These are phyloP conservation scores for Pachypsylla venusta DNA, from an alignment of 1,140 invertebrate genomes.

Conservation along the genomic window DNA sequence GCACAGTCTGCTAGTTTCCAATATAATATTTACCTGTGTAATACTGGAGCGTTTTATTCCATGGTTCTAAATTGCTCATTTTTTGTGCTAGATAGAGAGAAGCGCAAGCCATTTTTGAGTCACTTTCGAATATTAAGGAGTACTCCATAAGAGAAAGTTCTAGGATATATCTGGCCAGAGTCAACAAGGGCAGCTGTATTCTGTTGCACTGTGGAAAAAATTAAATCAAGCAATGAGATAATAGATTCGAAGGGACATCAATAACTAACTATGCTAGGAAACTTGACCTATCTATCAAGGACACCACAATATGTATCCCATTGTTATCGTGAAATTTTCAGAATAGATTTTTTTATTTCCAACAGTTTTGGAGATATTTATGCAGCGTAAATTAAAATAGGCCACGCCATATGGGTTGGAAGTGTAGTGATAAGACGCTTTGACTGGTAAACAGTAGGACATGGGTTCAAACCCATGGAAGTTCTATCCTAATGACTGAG, in stretches of 20 bases:
- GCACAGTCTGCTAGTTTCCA: too few relatives aligned
- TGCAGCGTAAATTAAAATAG: too few relatives aligned
- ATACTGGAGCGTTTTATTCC: constrained; percentile 66
- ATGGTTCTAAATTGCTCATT: constrained; percentile 59
- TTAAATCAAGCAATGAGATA: constrained; percentile 16
- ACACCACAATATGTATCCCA: too few relatives aligned
- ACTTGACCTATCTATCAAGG: background rate
- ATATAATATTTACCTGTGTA: constrained; percentile 59
- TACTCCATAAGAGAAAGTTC: constrained; percentile 91
- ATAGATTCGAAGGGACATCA: background rate
- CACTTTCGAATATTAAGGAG: constrained; percentile 52
- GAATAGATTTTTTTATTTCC: too few relatives aligned
- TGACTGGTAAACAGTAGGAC: too few relatives aligned
- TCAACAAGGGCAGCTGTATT: constrained; percentile 79
- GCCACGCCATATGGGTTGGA: too few relatives aligned
- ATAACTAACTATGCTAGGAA: background rate
- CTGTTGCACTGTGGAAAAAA: constrained; percentile 55
- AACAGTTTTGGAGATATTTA: too few relatives aligned
- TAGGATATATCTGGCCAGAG: constrained; percentile 82
- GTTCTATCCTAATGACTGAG: too few relatives aligned
- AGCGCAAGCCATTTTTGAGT: constrained; percentile 79
- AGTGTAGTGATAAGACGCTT: too few relatives aligned
- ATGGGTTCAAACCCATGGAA: too few relatives aligned
- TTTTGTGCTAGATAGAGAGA: constrained; percentile 67
- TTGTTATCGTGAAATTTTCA: too few relatives aligned